Evolutionary conservation across 1,140 invertebrate genomes (phyloP).

Genomic region (Condylostylus longicornis): DNA sequence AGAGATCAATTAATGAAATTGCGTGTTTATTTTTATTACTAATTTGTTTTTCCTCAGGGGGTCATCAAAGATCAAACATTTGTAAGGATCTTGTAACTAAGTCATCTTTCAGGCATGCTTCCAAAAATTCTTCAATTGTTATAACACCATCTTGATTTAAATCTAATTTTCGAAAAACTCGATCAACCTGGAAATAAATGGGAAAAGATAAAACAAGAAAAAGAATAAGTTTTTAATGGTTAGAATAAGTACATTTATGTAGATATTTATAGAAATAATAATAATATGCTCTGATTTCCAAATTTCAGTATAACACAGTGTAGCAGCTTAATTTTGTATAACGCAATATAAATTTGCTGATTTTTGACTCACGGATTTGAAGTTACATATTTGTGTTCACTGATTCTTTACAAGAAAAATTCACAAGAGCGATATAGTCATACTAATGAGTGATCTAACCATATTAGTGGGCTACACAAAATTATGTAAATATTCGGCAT

Average conservation of each 20-base stretch:
- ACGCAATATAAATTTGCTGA: too few relatives aligned
- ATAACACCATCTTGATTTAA: constrained; percentile 88
- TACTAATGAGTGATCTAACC: too few relatives aligned
- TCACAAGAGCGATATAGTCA: too few relatives aligned
- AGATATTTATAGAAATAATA: too few relatives aligned
- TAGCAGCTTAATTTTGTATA: too few relatives aligned
- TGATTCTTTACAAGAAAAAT: neutral
- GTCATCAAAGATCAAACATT: constrained; percentile 53
- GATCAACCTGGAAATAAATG: constrained; percentile 43
- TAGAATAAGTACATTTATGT: too few relatives aligned
- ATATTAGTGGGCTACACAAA: too few relatives aligned
- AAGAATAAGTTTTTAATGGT: too few relatives aligned
- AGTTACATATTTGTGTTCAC: neutral
- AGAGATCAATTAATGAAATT: constrained; percentile 29
- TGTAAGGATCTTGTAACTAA: constrained; percentile 65
- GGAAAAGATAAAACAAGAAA: neutral
- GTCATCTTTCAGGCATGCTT: constrained; percentile 83
- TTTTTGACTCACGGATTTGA: too few relatives aligned
- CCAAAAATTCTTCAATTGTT: constrained; percentile 91
- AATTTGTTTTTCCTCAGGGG: constrained; percentile 16
- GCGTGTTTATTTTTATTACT: constrained; percentile 22
- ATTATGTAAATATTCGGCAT: too few relatives aligned
- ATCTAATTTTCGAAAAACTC: constrained; percentile 80
- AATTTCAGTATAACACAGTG: too few relatives aligned
- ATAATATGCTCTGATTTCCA: too few relatives aligned